phyloP scores from a whole-genome alignment of 2,797 vertebrate species.

The Halcyon smyrnensis region DNA sequence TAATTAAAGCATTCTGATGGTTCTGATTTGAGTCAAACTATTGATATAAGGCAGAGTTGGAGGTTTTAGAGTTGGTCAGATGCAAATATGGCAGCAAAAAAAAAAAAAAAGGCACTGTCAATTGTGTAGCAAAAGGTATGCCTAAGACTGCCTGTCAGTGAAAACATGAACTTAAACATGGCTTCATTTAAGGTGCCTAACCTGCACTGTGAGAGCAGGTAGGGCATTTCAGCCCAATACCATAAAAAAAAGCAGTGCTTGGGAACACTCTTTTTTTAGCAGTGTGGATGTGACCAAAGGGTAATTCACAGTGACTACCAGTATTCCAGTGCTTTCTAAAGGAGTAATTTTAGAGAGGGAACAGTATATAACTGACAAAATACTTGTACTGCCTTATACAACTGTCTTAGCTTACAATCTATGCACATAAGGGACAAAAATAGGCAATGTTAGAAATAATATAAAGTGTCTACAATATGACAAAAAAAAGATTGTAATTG shows the following conservation, averaged over 20 bases:
- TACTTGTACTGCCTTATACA: not conserved
- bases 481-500: not conserved
- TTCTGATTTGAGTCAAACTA: not conserved
- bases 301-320: not conserved
- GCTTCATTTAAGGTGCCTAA: not conserved
- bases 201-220: not conserved
- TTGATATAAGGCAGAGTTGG: not conserved
- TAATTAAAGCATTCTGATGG: not conserved
- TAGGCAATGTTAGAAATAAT: not conserved
- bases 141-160: not conserved
- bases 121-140: not conserved
- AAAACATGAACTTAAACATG: not conserved
- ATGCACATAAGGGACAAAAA: not conserved
- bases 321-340: not conserved
- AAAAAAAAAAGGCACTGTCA: not conserved
- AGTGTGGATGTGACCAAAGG: not conserved
- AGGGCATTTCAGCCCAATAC: not conserved
- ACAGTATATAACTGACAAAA: not conserved
- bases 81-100: not conserved
- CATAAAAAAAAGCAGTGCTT: not conserved
- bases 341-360: not conserved
- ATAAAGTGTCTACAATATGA: not conserved
- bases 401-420: not conserved
- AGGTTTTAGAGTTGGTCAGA: not conserved
- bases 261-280: not conserved